Evolutionary conservation across 2,113 vertebrate species (phyloP).

Genomic region (Hystrix cristata): DNA sequence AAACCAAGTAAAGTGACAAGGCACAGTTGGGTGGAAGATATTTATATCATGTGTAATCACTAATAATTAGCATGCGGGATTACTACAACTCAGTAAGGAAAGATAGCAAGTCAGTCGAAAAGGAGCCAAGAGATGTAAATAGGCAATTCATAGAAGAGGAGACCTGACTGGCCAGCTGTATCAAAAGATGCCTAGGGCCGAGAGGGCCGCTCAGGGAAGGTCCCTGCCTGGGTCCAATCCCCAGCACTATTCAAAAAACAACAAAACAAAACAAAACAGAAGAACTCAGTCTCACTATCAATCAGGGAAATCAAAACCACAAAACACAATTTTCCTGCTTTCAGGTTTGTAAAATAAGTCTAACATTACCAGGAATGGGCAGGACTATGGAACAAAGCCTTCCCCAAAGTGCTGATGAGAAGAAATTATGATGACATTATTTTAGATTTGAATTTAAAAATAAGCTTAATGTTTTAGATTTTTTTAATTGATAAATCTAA

Average conservation of each 20-base stretch:
- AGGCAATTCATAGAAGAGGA: not conserved
- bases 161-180: not conserved
- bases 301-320: slow-evolving; percentile 29
- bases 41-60: not conserved
- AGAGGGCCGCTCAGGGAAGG: not conserved
- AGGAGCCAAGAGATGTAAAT: not conserved
- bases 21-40: not conserved
- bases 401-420: not conserved
- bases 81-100: not conserved
- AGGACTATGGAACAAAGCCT: not conserved
- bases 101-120: not conserved
- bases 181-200: not conserved
- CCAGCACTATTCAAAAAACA: not conserved
- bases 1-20: not conserved
- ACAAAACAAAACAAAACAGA: not conserved
- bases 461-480: slow-evolving; percentile 31
- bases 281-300: not conserved
- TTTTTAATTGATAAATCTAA: slow-evolving; percentile 36
- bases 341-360: not conserved
- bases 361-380: not conserved
- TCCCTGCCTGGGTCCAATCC: not conserved
- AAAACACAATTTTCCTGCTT: not conserved
- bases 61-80: not conserved
- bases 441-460: slow-evolving; percentile 36
- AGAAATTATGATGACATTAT: not conserved